These are phyloP conservation scores for Apostichopus japonicus DNA, from an alignment of 35 echinoderm and acorn worm genomes.

Conservation along the genomic window DNA sequence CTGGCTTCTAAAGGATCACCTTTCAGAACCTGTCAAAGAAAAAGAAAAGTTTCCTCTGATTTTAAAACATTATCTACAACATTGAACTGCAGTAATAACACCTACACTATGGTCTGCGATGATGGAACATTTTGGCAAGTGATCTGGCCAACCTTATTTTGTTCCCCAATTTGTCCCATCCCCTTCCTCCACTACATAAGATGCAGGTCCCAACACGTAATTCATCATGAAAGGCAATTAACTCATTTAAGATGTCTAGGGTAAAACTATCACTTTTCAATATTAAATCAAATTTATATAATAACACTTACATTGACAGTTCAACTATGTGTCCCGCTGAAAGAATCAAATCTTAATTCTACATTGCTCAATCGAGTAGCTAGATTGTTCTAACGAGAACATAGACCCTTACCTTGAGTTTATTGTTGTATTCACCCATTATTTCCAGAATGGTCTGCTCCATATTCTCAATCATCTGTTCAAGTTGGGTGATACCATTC, in stretches of 20 bases:
- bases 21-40: slow-evolving; percentile 73
- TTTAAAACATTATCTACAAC: too few relatives aligned
- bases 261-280: too few relatives aligned
- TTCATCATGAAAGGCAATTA: too few relatives aligned
- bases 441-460: slow-evolving; percentile 86
- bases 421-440: slow-evolving; percentile 83
- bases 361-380: not conserved
- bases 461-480: slow-evolving; percentile 75
- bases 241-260: too few relatives aligned
- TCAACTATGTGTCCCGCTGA: not conserved
- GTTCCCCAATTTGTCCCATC: not conserved
- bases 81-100: too few relatives aligned
- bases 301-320: not conserved
- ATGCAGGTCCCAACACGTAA: too few relatives aligned
- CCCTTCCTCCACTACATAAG: not conserved
- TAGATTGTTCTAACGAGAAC: not conserved
- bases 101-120: too few relatives aligned
- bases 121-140: not conserved
- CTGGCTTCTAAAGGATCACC: slow-evolving; percentile 67
- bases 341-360: not conserved
- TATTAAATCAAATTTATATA: too few relatives aligned
- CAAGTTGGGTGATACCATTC: slow-evolving; percentile 80
- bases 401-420: slow-evolving; percentile 70
- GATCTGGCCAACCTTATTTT: too few relatives aligned
- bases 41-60: too few relatives aligned